Base-by-base conservation (phyloP, 1,140 invertebrate genomes). In the Caerostris extrusa region DNA sequence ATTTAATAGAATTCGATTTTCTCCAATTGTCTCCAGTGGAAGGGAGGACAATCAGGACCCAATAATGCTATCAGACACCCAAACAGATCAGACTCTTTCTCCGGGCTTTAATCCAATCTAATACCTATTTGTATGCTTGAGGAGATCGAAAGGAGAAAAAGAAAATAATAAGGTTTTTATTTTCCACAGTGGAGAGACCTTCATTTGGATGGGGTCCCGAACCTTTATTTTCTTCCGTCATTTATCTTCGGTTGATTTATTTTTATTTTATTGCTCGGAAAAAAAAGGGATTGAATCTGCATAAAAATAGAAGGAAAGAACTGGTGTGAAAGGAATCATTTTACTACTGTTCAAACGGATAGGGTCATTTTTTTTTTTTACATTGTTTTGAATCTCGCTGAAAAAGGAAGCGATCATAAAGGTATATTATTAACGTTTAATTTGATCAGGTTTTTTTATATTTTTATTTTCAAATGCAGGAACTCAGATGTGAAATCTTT, bases 71-170 rank as follows among this genome's bases (percentile, higher is more conserved):
- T 77, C 71, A 77, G 53, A 8, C 53, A 77, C 71, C 71, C 53
- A 77, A 77, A 77, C 71, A 53, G 71, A 77, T 77, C 71, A 77
- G 71, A 77, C 12, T 50, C 34, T 12, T 77, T 77, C 53, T 77
- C 53, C 50, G 19, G 8, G 57, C 55, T 5, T 56, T 57, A 85
- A 85, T 57, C 82, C 57, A 85, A 85, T 85, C 82, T 85, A 85
- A 85, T 85, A 58, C 82, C 82, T 85, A 85, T 85, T 85, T 85
- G 82, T 85, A 56, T 85, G 82, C 82, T 85, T 85, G 14, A 55
- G 17, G 19, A 57, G 56, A 85, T 57, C n/a, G 55, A 17, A n/a
- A 58, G n/a, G 34, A 34, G 34, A 34, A 34, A 2, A 34, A 34
- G 2, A 34, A 34, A 34, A 34, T 34, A 34, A 34, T 34, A 57